Percentiles rank a stretch among this genome's conserved stretches.
Conservation (phyloP, 2,888 invertebrate genomes). For the Eucriotettix oculatus region DNA sequence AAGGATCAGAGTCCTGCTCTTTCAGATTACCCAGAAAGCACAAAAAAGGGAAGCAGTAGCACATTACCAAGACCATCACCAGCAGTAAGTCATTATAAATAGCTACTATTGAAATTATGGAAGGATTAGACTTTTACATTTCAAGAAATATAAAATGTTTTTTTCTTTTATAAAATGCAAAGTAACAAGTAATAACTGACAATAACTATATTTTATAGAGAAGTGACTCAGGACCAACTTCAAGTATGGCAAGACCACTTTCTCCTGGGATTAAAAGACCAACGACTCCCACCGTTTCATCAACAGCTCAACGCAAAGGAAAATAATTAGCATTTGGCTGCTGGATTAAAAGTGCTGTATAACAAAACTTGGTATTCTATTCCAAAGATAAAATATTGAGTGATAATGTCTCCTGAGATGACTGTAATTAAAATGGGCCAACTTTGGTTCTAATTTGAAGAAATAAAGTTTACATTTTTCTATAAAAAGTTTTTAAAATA, state of each 20-base stretch:
- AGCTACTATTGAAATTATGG: too few relatives aligned
- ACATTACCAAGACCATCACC: conserved; percentile 12
- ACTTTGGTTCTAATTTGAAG: too few relatives aligned
- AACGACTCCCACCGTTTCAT: neutral
- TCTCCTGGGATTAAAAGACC: neutral
- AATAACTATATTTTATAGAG: conserved; percentile 13
- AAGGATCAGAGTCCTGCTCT: conserved; percentile 13
- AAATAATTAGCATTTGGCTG: neutral
- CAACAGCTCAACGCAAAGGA: neutral
- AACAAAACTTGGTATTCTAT: too few relatives aligned
- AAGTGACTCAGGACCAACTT: conserved; percentile 17
- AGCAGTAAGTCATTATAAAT: conserved; percentile 10
- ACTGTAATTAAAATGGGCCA: too few relatives aligned
- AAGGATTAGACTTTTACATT: too few relatives aligned
- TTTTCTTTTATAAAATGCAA: too few relatives aligned
- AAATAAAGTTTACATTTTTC: too few relatives aligned
- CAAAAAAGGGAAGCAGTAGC: conserved; percentile 11
- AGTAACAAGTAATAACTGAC: neutral
- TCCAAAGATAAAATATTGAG: too few relatives aligned
- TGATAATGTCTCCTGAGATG: too few relatives aligned
- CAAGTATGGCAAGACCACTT: conserved; percentile 12
- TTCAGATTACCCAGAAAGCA: conserved; percentile 12
- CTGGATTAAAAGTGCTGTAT: too few relatives aligned
- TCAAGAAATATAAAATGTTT: too few relatives aligned
- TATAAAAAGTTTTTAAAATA: too few relatives aligned